A percentile compares a stretch with the other conserved stretches of the same genome.
phyloP scores from a whole-genome alignment of 2,113 vertebrate species.

The Recurvirostra avosetta region DNA sequence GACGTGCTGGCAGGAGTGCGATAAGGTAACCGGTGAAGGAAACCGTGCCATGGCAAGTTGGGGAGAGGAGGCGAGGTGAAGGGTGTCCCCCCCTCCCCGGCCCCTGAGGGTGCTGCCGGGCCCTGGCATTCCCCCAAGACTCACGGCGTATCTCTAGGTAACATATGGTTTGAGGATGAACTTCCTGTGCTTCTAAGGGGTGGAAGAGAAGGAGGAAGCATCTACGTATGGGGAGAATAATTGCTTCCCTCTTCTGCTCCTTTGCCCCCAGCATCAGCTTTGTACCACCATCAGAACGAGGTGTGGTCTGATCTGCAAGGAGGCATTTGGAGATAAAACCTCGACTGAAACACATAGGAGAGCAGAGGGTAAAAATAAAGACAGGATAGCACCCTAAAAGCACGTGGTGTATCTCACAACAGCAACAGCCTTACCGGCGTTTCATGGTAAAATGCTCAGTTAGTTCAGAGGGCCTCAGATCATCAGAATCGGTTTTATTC shows the following conservation, averaged over 20 bases:
- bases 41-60: rapidly evolving
- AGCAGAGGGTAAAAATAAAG: neutral
- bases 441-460: neutral
- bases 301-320: neutral
- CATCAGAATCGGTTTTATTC: neutral
- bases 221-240: constrained; percentile 5
- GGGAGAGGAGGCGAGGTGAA: neutral
- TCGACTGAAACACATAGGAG: neutral
- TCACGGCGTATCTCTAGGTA: constrained; percentile 6
- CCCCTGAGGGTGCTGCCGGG: neutral
- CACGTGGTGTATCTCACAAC: neutral
- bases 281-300: neutral
- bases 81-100: neutral
- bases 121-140: constrained; percentile 25
- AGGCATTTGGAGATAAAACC: neutral
- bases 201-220: constrained; percentile 18
- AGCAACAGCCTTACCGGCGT: neutral
- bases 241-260: constrained; percentile 35
- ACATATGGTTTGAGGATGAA: constrained; percentile 52
- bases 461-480: neutral
- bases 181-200: constrained; percentile 46
- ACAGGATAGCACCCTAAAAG: neutral
- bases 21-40: neutral
- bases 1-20: neutral
- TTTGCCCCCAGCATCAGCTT: neutral